These are phyloP conservation scores for Tromatobia lineatoria DNA, from an alignment of 2,888 invertebrate genomes.

Conservation along the genomic window DNA sequence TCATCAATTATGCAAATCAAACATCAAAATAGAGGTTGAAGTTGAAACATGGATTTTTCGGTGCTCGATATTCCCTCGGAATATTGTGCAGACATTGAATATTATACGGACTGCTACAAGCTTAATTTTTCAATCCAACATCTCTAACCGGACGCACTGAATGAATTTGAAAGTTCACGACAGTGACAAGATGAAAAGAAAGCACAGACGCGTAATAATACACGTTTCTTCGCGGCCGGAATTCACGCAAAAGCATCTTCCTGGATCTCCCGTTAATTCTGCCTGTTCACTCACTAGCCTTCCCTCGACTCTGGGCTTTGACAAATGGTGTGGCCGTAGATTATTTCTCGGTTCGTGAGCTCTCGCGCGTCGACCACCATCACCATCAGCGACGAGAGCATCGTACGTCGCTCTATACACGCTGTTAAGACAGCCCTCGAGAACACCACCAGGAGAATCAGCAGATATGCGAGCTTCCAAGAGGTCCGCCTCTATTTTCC, in stretches of 20 bases:
- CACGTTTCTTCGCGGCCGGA: background rate
- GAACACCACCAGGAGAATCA: background rate
- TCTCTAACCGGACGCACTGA: background rate
- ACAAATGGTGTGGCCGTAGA: conserved; percentile 50
- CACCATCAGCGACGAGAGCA: conserved; percentile 19
- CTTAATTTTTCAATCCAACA: background rate
- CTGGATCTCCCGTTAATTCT: conserved; percentile 42
- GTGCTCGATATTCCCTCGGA: no score
- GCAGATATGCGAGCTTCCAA: conserved; percentile 42
- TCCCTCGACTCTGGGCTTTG: conserved; percentile 34
- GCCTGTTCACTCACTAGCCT: conserved; percentile 14
- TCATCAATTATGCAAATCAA: no score
- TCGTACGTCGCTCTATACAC: conserved; percentile 38
- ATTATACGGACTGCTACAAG: no score
- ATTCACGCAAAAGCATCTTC: conserved; percentile 23
- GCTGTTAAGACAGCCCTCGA: conserved; percentile 7
- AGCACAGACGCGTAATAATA: background rate
- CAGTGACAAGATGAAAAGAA: background rate
- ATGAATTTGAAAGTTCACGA: conserved; percentile 12
- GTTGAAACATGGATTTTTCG: no score
- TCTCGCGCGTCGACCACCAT: conserved; percentile 20
- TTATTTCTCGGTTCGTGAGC: conserved; percentile 58
- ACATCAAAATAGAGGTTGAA: no score
- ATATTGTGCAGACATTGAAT: no score
- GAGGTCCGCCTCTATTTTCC: conserved; percentile 51